These are phyloP conservation scores for Cephus nigrinus DNA, from an alignment of 2,888 invertebrate genomes.

Conservation along the genomic window DNA sequence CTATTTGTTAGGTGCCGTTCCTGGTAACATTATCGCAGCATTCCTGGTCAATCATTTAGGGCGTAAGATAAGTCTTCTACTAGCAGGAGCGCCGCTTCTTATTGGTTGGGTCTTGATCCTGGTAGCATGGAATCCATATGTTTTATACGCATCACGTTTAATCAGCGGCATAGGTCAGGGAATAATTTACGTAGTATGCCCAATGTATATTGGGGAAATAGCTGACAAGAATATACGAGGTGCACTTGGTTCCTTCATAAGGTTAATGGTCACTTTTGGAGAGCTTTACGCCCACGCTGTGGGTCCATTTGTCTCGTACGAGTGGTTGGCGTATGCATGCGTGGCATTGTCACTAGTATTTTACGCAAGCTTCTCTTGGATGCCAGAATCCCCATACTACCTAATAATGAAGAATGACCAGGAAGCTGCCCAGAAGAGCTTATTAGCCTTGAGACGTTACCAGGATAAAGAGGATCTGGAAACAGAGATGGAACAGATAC, in stretches of 20 bases:
- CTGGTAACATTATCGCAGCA: constrained; percentile 71
- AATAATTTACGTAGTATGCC: constrained; percentile 72
- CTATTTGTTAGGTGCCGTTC: constrained; percentile 71
- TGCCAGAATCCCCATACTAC: constrained; percentile 75
- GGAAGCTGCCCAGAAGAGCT: constrained; percentile 67
- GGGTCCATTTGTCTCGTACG: constrained; percentile 64
- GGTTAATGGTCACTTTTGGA: constrained; percentile 61
- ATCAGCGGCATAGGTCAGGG: constrained; percentile 75
- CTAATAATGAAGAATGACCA: constrained; percentile 69
- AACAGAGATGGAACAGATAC: constrained; percentile 63
- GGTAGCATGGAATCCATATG: constrained; percentile 69
- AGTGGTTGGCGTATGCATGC: constrained; percentile 61
- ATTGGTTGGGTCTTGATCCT: constrained; percentile 73
- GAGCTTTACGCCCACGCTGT: constrained; percentile 60
- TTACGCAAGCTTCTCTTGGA: constrained; percentile 68
- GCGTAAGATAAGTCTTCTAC: constrained; percentile 69
- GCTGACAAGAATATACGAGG: constrained; percentile 73
- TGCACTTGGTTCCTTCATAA: constrained; percentile 56
- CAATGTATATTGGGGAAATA: constrained; percentile 75
- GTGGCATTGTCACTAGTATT: constrained; percentile 68
- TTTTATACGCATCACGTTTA: constrained; percentile 72
- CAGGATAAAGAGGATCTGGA: constrained; percentile 66
- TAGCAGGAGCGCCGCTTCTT: constrained; percentile 70
- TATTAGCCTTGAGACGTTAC: constrained; percentile 67
- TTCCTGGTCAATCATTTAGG: constrained; percentile 71